These are phyloP conservation scores for Battus philenor DNA, from an alignment of 1,140 invertebrate genomes.

Conservation along the genomic window DNA sequence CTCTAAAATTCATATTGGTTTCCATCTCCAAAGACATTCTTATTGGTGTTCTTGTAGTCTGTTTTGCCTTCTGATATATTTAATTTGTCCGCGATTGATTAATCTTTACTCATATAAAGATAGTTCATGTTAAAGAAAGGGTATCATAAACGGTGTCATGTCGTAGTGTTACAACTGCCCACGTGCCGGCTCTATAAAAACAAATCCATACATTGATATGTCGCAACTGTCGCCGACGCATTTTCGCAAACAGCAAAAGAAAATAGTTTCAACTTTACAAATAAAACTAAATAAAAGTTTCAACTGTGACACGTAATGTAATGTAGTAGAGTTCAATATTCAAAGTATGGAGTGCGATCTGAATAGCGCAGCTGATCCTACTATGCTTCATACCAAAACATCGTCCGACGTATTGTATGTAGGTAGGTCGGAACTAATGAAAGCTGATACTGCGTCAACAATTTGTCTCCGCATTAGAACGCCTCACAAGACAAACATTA, in stretches of 20 bases:
- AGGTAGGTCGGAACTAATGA: slow-evolving; percentile 52
- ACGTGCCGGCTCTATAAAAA: slow-evolving; percentile 51
- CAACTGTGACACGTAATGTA: slow-evolving; percentile 12
- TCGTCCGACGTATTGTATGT: slow-evolving; percentile 31
- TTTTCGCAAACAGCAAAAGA: slow-evolving; percentile 42
- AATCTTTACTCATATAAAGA: slow-evolving; percentile 8
- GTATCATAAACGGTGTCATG: slow-evolving; percentile 19
- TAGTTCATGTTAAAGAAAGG: slow-evolving; percentile 13
- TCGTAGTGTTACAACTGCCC: slow-evolving; percentile 53
- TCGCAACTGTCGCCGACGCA: slow-evolving; percentile 51
- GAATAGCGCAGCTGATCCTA: slow-evolving; percentile 8
- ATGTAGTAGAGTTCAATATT: slow-evolving; percentile 36
- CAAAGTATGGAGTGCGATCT: not conserved
- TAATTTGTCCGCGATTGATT: not conserved
- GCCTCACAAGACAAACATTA: slow-evolving; percentile 64
- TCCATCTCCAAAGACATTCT: too few relatives aligned
- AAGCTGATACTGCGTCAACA: slow-evolving; percentile 68
- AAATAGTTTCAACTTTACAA: slow-evolving; percentile 34
- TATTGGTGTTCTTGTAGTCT: too few relatives aligned
- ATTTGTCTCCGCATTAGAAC: slow-evolving; percentile 60
- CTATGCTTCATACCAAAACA: slow-evolving; percentile 11
- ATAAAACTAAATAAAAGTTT: slow-evolving; percentile 23
- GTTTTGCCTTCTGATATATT: too few relatives aligned
- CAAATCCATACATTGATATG: slow-evolving; percentile 41
- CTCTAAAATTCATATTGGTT: too few relatives aligned